phyloP scores from a whole-genome alignment of 2,888 invertebrate species.

The Loripinus fragilis region DNA sequence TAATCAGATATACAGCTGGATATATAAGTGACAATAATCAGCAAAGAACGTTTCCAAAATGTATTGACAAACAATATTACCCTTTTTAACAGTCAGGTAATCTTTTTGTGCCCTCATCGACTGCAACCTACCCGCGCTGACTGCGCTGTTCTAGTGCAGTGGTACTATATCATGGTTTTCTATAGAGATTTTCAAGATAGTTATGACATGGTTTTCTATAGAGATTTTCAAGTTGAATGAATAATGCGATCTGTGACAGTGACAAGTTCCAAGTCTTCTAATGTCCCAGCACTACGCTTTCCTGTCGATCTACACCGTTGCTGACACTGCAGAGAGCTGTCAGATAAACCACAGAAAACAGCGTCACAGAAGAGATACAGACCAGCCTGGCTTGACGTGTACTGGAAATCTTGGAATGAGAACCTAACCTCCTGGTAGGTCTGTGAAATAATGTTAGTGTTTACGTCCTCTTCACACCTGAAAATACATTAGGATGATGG shows the following conservation, averaged over 20 bases:
- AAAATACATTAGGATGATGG: no score
- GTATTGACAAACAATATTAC: no score
- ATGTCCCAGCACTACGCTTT: neutral
- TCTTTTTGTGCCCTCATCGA: no score
- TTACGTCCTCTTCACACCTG: slow-evolving; percentile 39
- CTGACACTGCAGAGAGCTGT: slow-evolving; percentile 8
- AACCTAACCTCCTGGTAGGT: slow-evolving; percentile 37
- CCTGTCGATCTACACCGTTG: neutral
- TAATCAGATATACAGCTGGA: no score
- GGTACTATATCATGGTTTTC: no score
- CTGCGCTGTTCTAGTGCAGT: no score
- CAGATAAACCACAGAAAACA: slow-evolving; percentile 26
- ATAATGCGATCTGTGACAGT: neutral
- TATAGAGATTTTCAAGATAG: no score
- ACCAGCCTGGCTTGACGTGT: slow-evolving; percentile 12
- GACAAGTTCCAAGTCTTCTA: neutral
- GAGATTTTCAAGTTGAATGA: neutral
- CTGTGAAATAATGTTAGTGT: slow-evolving; percentile 34
- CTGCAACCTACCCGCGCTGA: no score
- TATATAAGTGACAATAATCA: no score
- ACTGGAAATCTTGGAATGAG: slow-evolving; percentile 33
- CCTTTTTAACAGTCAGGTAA: no score
- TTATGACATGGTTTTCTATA: no score
- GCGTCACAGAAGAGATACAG: slow-evolving; percentile 34
- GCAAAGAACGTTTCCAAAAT: no score